These are phyloP conservation scores for Eulacestoma nigropectus DNA, from an alignment of 2,113 vertebrate species.

Conservation along the genomic window DNA sequence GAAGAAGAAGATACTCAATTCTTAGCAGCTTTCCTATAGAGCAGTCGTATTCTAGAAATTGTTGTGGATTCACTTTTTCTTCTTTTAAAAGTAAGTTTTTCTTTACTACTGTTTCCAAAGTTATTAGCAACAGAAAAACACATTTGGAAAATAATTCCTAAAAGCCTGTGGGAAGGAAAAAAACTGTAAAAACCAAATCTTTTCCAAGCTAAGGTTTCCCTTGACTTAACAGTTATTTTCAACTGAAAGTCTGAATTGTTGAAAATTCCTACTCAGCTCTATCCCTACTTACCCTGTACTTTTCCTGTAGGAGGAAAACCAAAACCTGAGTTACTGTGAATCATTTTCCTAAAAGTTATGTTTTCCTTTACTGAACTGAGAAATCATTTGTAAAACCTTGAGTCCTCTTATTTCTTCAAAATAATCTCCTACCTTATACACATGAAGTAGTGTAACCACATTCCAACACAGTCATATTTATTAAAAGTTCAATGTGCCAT, in stretches of 20 bases:
- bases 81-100: background rate
- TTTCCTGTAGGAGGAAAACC: slow-evolving; percentile 51
- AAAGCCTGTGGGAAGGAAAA: background rate
- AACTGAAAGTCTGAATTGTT: slow-evolving; percentile 55
- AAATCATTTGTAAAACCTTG: slow-evolving; percentile 22
- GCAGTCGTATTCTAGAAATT: background rate
- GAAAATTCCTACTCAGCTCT: slow-evolving; percentile 4
- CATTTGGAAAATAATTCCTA: background rate
- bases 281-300: slow-evolving; percentile 5
- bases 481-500: background rate
- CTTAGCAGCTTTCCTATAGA: background rate
- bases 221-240: slow-evolving; percentile 23
- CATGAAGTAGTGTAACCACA: slow-evolving; percentile 10
- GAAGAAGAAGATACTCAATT: background rate
- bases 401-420: slow-evolving; percentile 32
- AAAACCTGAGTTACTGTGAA: slow-evolving; percentile 32
- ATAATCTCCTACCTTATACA: slow-evolving; percentile 20
- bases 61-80: background rate
- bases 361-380: slow-evolving; percentile 50
- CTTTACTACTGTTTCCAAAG: background rate
- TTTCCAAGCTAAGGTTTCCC: background rate
- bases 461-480: slow-evolving; percentile 39
- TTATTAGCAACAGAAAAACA: background rate
- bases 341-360: slow-evolving; percentile 46
- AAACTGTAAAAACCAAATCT: background rate